A percentile compares a stretch with the other conserved stretches of the same genome.
phyloP scores from a whole-genome alignment of 2,113 vertebrate genomes.

The Halichoeres trimaculatus region DNA sequence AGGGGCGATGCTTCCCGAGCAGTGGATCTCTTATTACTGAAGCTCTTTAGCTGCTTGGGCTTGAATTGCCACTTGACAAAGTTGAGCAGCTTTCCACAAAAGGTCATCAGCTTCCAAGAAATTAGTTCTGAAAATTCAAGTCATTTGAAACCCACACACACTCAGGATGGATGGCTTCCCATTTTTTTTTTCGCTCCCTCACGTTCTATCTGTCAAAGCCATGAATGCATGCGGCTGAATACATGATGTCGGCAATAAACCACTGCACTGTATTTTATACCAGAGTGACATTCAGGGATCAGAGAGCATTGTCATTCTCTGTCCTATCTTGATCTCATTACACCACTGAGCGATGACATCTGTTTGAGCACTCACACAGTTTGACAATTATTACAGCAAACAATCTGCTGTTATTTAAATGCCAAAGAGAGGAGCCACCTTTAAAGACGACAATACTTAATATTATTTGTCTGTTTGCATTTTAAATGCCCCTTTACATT shows the following conservation, averaged over 20 bases:
- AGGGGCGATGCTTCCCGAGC: slow-evolving; percentile 71
- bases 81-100: slow-evolving; percentile 78
- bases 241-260: slow-evolving; percentile 77
- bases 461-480: slow-evolving; percentile 14
- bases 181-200: slow-evolving; percentile 8
- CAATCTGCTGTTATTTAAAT: slow-evolving; percentile 53
- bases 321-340: slow-evolving; percentile 69
- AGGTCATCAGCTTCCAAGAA: slow-evolving; percentile 84
- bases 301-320: slow-evolving; percentile 78
- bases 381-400: slow-evolving; percentile 70
- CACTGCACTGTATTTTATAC: slow-evolving; percentile 69
- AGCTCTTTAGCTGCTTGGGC: slow-evolving; percentile 76
- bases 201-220: slow-evolving; percentile 67
- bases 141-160: slow-evolving; percentile 73
- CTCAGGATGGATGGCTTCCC: slow-evolving; percentile 64
- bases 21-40: slow-evolving; percentile 74
- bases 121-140: slow-evolving; percentile 80
- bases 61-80: slow-evolving; percentile 84
- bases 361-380: slow-evolving; percentile 46
- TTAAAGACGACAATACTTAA: background rate
- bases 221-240: slow-evolving; percentile 68
- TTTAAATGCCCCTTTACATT: slow-evolving; percentile 26
- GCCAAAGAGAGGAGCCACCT: slow-evolving; percentile 34
- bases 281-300: slow-evolving; percentile 82
- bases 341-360: slow-evolving; percentile 68